Base-by-base conservation (phyloP, 2,113 vertebrate species). In the Chaetura pelagica region DNA sequence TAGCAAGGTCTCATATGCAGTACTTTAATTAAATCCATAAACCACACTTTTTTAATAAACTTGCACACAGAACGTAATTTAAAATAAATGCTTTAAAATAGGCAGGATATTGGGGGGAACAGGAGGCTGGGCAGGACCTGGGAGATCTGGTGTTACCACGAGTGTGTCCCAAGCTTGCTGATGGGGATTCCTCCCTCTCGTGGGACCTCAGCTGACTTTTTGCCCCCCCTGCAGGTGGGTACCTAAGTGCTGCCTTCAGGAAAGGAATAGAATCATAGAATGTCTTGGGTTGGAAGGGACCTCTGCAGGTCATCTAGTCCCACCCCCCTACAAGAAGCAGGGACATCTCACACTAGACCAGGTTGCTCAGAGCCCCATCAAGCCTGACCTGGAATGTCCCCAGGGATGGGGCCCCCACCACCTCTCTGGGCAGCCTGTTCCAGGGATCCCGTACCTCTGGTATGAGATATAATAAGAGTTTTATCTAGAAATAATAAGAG, bases 1-100 rank as follows among this genome's bases (percentile, higher is more conserved):
- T 97, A 97, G 95, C 94, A 68, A 94, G 93, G 93, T 95, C 94
- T 98, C 94, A 90, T 93, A 94, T 83, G 95, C 87, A 51, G 91
- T 34, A 40, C 95, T 97, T 98, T 98, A 98, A 98, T 98, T 98
- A 98, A 98, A 98, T 95, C 97, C 98, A 98, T 98, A 98, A 98
- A 98, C 94, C 97, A 98, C 30, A 21, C 68, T 93, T 94, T 94
- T 62, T 84, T 80, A 94, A 94, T 95, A 90, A 93, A 94, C 94
- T 96, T 86, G 79, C 46, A 15, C 64, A 34, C 3, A 11, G 92
- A 88, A 89, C 71, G 75, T 90, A 35, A 40, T 91, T 94, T 54
- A 72, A 75, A 96, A 94, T 94, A 67, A 86, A 67, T 67, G 80
- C 20, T 83, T 51, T 29, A 0, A 16, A 61, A 44, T 4, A 35